A percentile compares a stretch with the other conserved stretches of the same genome.
Conservation (phyloP, 92 coral and sea anemone genomes). For the Palythoa caribaeorum region DNA sequence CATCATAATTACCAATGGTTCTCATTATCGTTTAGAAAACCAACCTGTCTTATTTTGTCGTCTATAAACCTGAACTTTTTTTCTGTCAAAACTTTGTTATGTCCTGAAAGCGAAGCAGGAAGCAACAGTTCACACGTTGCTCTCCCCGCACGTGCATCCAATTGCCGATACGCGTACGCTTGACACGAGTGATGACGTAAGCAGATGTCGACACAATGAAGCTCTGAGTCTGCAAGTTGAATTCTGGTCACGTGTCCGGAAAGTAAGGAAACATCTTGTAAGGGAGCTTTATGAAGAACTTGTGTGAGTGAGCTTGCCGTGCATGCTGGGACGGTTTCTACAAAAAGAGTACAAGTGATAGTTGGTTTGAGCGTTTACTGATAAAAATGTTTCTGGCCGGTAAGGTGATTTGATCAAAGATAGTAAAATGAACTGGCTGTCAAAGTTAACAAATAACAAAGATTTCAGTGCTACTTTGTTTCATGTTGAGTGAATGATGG, state of each 20-base stretch:
- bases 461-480: too few species aligned
- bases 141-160: background rate
- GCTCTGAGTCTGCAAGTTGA: background rate
- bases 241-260: slow-evolving; percentile 2
- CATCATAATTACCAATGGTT: background rate
- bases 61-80: background rate
- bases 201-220: slow-evolving; percentile 43
- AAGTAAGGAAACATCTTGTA: background rate
- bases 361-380: background rate
- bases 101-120: background rate
- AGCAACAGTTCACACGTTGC: slow-evolving; percentile 30
- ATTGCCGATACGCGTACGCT: slow-evolving; percentile 5
- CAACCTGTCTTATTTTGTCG: background rate
- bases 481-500: too few species aligned
- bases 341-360: background rate
- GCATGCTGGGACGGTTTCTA: slow-evolving; percentile 11
- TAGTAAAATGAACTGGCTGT: background rate
- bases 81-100: background rate
- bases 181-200: slow-evolving; percentile 30
- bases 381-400: background rate
- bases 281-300: background rate
- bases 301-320: background rate
- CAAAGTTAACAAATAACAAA: too few species aligned
- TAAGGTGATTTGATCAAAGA: too few species aligned
- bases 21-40: background rate